Conservation (phyloP, 2,797 vertebrate species). For the Champsocephalus esox region DNA sequence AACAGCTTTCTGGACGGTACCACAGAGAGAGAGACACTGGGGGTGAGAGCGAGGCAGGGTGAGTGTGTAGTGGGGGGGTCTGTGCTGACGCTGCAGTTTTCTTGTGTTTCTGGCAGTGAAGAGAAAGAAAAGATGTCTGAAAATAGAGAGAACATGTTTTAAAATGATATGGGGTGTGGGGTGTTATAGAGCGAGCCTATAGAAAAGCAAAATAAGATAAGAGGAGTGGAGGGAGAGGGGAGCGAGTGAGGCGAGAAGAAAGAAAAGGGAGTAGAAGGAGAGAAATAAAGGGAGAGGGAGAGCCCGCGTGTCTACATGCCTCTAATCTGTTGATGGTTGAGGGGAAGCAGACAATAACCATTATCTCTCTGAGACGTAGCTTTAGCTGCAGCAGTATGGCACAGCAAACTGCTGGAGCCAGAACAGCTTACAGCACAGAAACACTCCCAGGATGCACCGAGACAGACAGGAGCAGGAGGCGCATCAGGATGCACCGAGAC, state of each 20-base stretch:
- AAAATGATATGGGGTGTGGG: conserved; percentile 57
- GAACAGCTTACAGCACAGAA: conserved; percentile 61
- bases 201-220: conserved; percentile 52
- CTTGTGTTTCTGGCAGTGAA: conserved; percentile 63
- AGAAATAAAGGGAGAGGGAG: conserved; percentile 59
- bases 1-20: conserved; percentile 58
- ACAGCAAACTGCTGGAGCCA: conserved; percentile 56
- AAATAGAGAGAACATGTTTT: conserved; percentile 72
- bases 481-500: background rate
- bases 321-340: conserved; percentile 83
- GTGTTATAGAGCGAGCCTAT: conserved; percentile 47
- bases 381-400: conserved; percentile 64
- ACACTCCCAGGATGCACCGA: conserved; percentile 44
- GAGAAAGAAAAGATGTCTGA: conserved; percentile 66
- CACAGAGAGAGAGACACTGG: conserved; percentile 30
- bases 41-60: conserved; percentile 28
- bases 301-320: conserved; percentile 72
- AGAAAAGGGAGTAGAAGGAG: conserved; percentile 41
- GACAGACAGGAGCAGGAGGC: conserved; percentile 36
- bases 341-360: conserved; percentile 80
- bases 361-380: conserved; percentile 74
- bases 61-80: conserved; percentile 22
- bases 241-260: conserved; percentile 20
- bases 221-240: conserved; percentile 32
- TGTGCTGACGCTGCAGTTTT: conserved; percentile 73